phyloP scores from a whole-genome alignment of 2,113 vertebrate species.

The Loxodonta africana region DNA sequence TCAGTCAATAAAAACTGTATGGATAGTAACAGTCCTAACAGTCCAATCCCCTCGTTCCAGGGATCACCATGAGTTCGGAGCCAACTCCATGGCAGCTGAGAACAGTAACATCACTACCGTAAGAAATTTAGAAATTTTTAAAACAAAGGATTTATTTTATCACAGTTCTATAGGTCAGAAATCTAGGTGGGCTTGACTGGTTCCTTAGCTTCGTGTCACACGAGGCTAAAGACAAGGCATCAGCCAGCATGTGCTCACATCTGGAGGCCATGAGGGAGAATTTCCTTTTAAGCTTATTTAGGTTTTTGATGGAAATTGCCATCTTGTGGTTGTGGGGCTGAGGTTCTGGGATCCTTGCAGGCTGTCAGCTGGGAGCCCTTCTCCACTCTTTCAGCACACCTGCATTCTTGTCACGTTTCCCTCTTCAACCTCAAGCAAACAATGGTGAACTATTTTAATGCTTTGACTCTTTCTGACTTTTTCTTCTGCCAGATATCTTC shows the following conservation, averaged over 20 bases:
- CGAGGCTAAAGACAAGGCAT: fast-evolving
- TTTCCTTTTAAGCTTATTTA: neutral
- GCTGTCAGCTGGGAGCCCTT: neutral
- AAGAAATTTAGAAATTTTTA: neutral
- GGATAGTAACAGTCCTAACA: neutral
- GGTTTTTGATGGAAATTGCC: neutral
- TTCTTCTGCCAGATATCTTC: neutral
- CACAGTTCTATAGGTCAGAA: neutral
- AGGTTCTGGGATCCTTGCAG: fast-evolving
- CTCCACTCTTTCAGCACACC: neutral
- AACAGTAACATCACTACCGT: neutral
- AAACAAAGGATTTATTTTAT: neutral
- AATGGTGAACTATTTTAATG: neutral
- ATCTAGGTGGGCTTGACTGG: neutral
- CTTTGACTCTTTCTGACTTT: neutral
- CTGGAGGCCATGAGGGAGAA: neutral
- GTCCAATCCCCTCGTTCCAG: too few relatives aligned
- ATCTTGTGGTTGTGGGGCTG: neutral
- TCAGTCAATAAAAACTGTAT: neutral
- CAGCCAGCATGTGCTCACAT: neutral
- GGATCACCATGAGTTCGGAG: neutral
- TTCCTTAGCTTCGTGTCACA: neutral
- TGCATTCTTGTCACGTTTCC: neutral
- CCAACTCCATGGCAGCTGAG: neutral
- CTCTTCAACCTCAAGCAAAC: neutral